Evolutionary conservation across 2,888 invertebrate genomes (phyloP).

Genomic region (Protonemura montana): DNA sequence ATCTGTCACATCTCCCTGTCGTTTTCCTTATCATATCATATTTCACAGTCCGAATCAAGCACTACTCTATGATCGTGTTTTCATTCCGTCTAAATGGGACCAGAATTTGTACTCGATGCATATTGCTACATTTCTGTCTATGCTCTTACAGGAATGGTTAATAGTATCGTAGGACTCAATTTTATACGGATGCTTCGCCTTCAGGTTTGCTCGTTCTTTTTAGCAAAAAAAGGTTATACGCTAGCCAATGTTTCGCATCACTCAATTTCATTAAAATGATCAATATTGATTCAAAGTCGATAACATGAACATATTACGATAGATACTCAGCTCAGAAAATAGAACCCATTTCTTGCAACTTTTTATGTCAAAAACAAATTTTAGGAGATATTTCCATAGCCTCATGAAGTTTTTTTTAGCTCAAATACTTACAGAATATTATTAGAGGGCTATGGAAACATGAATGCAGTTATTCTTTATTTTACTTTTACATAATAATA

Average conservation of each 20-base stretch:
- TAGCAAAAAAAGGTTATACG: not conserved
- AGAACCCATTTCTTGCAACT: not conserved
- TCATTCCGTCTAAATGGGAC: slow-evolving; percentile 15
- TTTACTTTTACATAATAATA: not conserved
- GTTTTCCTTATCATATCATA: not conserved
- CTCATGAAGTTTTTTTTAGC: not conserved
- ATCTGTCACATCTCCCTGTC: not conserved
- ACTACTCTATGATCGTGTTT: not conserved
- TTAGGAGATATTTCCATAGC: not conserved
- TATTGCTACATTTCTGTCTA: not conserved
- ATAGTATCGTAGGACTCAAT: not conserved
- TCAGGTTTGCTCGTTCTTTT: not conserved
- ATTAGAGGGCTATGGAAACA: not conserved
- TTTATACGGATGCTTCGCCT: not conserved
- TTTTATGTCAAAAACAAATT: not conserved
- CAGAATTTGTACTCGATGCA: slow-evolving; percentile 39
- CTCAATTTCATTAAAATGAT: not conserved
- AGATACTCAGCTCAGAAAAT: not conserved
- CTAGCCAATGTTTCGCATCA: not conserved
- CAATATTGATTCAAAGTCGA: not conserved
- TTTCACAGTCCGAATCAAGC: not conserved
- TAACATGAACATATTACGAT: not conserved
- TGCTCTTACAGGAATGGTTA: not conserved
- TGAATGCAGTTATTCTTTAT: not conserved
- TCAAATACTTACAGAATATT: not conserved